phyloP scores from a whole-genome alignment of 2,113 vertebrate species.

The Orycteropus afer region DNA sequence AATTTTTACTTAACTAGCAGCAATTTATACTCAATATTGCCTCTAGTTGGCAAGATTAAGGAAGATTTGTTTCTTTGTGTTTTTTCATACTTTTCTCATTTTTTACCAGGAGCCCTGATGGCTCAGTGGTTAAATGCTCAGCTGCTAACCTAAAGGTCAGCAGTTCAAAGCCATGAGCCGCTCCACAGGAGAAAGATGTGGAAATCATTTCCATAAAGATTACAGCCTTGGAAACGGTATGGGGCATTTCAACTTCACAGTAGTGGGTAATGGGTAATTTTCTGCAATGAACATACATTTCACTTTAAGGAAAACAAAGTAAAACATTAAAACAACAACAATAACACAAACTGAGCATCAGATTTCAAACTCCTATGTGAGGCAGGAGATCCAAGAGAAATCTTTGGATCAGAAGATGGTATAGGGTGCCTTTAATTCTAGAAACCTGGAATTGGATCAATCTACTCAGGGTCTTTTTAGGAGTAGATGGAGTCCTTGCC shows the following conservation, averaged over 20 bases:
- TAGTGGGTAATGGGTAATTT: background rate
- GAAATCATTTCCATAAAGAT: too few relatives aligned
- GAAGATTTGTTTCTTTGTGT: background rate
- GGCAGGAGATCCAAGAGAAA: background rate
- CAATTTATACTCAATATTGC: background rate
- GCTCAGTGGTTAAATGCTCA: background rate
- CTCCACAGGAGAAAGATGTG: background rate
- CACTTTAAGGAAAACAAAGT: background rate
- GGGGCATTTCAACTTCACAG: background rate
- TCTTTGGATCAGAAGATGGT: background rate
- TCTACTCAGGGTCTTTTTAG: background rate
- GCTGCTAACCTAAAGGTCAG: background rate
- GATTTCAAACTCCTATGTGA: background rate
- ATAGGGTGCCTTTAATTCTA: background rate
- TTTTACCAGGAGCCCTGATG: background rate
- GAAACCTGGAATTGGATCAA: background rate
- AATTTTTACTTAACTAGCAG: background rate
- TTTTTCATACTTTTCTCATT: background rate
- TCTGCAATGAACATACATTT: slow-evolving; percentile 24
- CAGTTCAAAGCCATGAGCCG: background rate
- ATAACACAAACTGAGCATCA: background rate
- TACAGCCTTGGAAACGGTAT: background rate
- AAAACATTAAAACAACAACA: background rate
- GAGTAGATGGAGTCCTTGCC: background rate
- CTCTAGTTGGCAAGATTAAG: slow-evolving; percentile 3